Evolutionary conservation across 2,888 invertebrate genomes (phyloP), one percentile per base, ranked within the genome.

Genomic region (Aphodius sticticus): DNA sequence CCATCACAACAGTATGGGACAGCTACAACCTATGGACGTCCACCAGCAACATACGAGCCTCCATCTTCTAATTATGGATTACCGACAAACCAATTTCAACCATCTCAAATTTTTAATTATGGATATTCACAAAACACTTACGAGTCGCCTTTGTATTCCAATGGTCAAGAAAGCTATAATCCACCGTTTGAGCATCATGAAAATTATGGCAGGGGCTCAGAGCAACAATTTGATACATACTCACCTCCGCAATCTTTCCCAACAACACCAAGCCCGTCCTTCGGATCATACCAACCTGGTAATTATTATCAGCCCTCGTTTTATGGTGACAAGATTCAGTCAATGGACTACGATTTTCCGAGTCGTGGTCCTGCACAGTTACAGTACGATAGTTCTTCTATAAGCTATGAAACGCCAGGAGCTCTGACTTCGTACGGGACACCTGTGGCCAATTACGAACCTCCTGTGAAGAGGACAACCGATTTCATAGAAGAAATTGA

Each of bases 371-470:
- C 74, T 26, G 74, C 36, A n/a, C 36, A 74, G n/a, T 36, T 36
- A 78, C 82, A 79, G 78, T 86, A 85, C 77, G 85, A 85, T 75
- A 72, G 83, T 16, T 84, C 85, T 9, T 84, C 84, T 6, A 83
- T 84, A 14, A 87, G 85, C 81, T 87, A 87, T 80, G 85, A 85
- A 36, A 86, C 86, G 6, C 87, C 86, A 9, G 86, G 86, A 14
- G 87, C 87, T 69, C 82, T 87, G 14, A 87, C 84, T 69, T 87
- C 87, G 2, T 87, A 87, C 77, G 87, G 87, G 6, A 85, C 85
- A 6, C 86, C 86, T 9, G 85, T 83, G 14, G 77, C 81, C 7
- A 71, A 81, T 16, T 81, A 77, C 16, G 76, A 78, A 16, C 70
- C 76, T 16, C 78, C 78, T 53, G n/a, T 78, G 36, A 80, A 76